phyloP scores from a whole-genome alignment of 2,113 vertebrate species.

The Serilophus lunatus region DNA sequence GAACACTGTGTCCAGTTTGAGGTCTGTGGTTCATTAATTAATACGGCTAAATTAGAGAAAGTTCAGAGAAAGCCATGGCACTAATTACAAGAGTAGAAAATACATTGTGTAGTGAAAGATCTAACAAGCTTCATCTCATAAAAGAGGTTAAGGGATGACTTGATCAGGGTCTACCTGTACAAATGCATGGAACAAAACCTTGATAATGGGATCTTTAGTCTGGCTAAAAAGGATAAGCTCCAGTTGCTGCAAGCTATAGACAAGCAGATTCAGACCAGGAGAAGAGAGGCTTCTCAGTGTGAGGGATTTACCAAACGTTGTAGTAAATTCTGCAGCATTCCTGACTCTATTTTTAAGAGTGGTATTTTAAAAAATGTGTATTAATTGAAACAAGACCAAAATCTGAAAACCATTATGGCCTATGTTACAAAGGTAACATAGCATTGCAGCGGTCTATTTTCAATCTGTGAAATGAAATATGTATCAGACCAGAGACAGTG shows the following conservation, averaged over 20 bases:
- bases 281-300: not conserved
- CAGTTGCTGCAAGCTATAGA: not conserved
- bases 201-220: not conserved
- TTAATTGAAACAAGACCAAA: not conserved
- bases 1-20: not conserved
- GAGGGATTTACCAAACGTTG: not conserved
- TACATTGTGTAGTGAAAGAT: not conserved
- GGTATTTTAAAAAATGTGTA: not conserved
- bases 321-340: not conserved
- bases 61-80: not conserved
- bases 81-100: conserved; percentile 26
- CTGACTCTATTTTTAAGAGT: not conserved
- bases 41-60: not conserved
- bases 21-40: not conserved
- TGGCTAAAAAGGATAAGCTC: not conserved
- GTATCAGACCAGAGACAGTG: not conserved
- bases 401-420: not conserved
- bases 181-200: not conserved
- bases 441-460: not conserved
- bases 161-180: not conserved
- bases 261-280: not conserved
- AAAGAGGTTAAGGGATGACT: not conserved
- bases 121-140: conserved; percentile 21
- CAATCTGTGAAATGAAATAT: not conserved
- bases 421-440: not conserved